Evolutionary conservation across 2,888 invertebrate species (phyloP).

Genomic region (Dasypolia templi): DNA sequence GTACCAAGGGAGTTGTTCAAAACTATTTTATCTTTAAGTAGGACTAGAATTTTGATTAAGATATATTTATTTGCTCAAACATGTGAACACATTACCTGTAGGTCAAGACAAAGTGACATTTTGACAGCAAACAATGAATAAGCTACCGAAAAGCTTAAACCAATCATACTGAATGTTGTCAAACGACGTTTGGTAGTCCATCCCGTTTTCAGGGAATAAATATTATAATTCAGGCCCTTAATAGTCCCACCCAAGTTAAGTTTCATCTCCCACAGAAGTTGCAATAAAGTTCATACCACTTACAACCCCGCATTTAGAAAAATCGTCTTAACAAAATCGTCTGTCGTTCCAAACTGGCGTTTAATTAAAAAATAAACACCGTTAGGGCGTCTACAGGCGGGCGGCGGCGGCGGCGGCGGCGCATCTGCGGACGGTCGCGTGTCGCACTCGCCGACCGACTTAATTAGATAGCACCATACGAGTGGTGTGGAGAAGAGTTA

Average conservation of each 20-base stretch:
- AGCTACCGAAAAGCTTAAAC: no score
- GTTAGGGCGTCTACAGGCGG: constrained; percentile 67
- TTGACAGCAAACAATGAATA: no score
- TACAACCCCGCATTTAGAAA: constrained; percentile 19
- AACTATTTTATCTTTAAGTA: neutral
- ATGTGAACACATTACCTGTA: no score
- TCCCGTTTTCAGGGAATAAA: neutral
- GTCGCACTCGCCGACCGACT: constrained; percentile 71
- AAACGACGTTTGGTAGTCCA: neutral
- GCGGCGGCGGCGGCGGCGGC: constrained; percentile 50
- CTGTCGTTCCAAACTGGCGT: constrained; percentile 56
- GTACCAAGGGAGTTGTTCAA: no score
- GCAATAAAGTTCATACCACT: constrained; percentile 41
- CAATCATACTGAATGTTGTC: no score
- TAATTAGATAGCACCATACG: constrained; percentile 68
- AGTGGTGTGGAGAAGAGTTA: constrained; percentile 63
- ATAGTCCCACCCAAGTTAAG: neutral
- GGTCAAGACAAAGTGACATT: no score
- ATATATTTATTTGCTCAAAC: no score
- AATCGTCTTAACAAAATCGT: constrained; percentile 56
- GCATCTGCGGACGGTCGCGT: constrained; percentile 74
- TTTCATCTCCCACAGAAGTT: neutral
- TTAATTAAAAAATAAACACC: constrained; percentile 70
- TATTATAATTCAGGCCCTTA: neutral
- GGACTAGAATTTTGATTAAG: neutral